These are phyloP conservation scores for Salvelinus alpinus DNA, from an alignment of 2,113 vertebrate species.

Conservation along the genomic window DNA sequence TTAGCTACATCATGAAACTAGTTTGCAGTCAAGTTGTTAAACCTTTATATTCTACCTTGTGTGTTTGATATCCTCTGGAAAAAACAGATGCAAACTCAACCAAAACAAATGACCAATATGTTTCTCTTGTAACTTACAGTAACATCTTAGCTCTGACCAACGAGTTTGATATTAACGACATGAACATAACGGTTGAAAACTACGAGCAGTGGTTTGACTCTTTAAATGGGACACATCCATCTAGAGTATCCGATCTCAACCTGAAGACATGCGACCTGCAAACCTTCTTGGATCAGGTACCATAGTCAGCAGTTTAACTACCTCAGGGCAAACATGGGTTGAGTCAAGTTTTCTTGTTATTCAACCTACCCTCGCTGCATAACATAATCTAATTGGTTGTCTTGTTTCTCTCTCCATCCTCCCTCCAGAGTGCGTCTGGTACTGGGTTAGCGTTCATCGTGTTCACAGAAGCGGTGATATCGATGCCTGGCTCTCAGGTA, in stretches of 20 bases:
- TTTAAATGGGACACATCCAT: conserved; percentile 64
- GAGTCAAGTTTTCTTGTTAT: no score
- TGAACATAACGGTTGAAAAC: conserved; percentile 76
- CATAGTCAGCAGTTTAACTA: no score
- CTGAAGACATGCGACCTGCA: conserved; percentile 76
- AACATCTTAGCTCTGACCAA: conserved; percentile 83
- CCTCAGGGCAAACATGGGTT: no score
- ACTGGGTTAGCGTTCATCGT: conserved; percentile 77
- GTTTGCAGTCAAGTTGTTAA: no score
- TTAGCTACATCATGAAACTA: no score
- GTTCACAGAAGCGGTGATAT: conserved; percentile 75
- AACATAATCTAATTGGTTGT: no score
- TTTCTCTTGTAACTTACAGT: conserved; percentile 62
- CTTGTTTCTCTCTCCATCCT: not conserved
- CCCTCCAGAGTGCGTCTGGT: conserved; percentile 82
- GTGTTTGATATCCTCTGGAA: no score
- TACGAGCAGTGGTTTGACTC: conserved; percentile 65
- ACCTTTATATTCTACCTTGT: no score
- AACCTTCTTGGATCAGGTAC: not conserved
- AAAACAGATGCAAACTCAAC: no score
- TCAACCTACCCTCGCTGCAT: no score
- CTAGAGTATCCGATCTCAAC: conserved; percentile 56
- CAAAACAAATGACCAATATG: no score
- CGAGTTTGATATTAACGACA: conserved; percentile 79
- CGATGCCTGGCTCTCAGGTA: conserved; percentile 84